Base-by-base conservation (phyloP, 2,113 vertebrate species). In the Limanda limanda region DNA sequence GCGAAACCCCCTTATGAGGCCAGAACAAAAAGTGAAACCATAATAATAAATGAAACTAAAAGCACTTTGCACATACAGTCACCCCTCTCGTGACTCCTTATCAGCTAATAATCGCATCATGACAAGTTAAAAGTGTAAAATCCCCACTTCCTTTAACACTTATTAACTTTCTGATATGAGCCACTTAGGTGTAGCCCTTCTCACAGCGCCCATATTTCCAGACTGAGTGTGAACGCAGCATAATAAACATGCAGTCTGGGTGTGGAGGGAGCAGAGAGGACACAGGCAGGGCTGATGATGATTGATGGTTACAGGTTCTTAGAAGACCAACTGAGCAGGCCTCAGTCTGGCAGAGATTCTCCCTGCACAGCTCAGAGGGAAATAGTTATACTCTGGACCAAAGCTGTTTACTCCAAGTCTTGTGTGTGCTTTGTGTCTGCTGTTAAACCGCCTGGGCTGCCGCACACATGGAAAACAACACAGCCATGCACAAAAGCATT, bases 251-350 rank as follows among this genome's bases (percentile, higher is more conserved):
- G 84, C 86, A 31, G 65, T 51, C 88, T 90, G 93, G 93, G 92
- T 86, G 95, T 94, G 92, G 91, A 92, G 61, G 70, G 59, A 72
- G 72, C 42, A 47, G 58, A 68, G 87, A 73, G 81, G 80, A 85
- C 90, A 91, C 91, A 82, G 57, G 60, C 61, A 45, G 73, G 65
- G 81, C 69, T 70, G 55, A 59, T 66, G 81, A 70, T 94, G 93
- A 95, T 94, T 95, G 93, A 94, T 94, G 89, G 92, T 93, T 94
- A 84, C 93, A 94, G 93, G 92, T 94, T 95, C 91, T 83, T 81
- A 77, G 87, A 93, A 90, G 91, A 83, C 82, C 85, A 77, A 89
- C 93, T 91, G 92, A 79, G 90, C 91, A 93, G 93, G 92, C 89
- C 78, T 85, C 74, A 74, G 52, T 87, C 68, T 71, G 68, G 74